Evolutionary conservation across 1,140 invertebrate genomes (phyloP).

Genomic region (Drosophila ananassae): DNA sequence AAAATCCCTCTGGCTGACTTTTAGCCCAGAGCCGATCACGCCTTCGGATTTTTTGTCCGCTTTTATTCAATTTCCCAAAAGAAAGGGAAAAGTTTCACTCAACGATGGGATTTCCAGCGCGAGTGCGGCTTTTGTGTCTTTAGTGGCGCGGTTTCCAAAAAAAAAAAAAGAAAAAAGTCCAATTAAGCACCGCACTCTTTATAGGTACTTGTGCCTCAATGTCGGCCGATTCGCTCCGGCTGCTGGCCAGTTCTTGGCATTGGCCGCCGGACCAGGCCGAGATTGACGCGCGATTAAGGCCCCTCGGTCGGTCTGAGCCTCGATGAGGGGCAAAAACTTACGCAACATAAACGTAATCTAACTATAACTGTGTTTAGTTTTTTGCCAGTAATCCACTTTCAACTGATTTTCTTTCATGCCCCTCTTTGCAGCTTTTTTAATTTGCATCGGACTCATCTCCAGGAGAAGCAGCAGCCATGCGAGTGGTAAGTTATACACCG

Average conservation of each 20-base stretch:
- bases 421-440: slow-evolving; percentile 51
- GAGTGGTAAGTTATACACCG: slow-evolving; percentile 51
- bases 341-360: slow-evolving; percentile 73
- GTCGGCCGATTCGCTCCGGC: slow-evolving; percentile 52
- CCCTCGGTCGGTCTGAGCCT: slow-evolving; percentile 15
- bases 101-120: slow-evolving; percentile 21
- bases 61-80: slow-evolving; percentile 62
- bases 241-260: slow-evolving; percentile 74
- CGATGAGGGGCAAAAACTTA: slow-evolving; percentile 36
- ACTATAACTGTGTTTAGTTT: slow-evolving; percentile 43
- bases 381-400: slow-evolving; percentile 7
- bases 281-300: slow-evolving; percentile 67
- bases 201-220: slow-evolving; percentile 25
- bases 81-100: slow-evolving; percentile 68
- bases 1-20: slow-evolving; percentile 29
- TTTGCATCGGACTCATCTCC: slow-evolving; percentile 49
- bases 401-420: slow-evolving; percentile 17
- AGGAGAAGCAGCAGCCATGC: slow-evolving; percentile 48
- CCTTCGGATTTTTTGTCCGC: slow-evolving; percentile 20
- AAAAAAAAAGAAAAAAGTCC: slow-evolving; percentile 12
- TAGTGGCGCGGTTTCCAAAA: slow-evolving; percentile 27
- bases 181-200: slow-evolving; percentile 17
- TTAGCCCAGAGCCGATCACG: slow-evolving; percentile 24
- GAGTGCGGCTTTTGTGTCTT: slow-evolving; percentile 21
- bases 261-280: slow-evolving; percentile 34